Evolutionary conservation across 2,888 invertebrate genomes (phyloP), one percentile per base, ranked within the genome.

Genomic region (Cremastinae sp.): DNA sequence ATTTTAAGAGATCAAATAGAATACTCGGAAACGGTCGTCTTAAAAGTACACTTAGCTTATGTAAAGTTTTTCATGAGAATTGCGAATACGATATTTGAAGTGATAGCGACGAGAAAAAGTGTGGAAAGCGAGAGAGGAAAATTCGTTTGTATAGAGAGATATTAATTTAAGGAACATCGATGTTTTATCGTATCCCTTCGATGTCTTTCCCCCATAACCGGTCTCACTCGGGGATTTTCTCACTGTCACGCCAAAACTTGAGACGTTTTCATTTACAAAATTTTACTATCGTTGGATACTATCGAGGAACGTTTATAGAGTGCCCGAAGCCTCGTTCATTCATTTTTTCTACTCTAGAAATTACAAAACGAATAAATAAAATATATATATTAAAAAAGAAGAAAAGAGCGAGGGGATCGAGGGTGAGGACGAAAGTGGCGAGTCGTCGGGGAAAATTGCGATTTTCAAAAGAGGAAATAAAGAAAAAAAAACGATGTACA

Each of bases 201-300:
- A 28, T 28, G 28, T 28, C 28, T 28, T 28, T 28, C 28, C 28
- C 28, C 28, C 28, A 28, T 28, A 3, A 28, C 5, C 28, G 28
- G 5, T 28, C 28, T 28, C 28, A 28, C 28, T 28, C 28, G 28
- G 5, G 4, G 45, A 45, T 38, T 18, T 38, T 38, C 36, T 56
- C 54, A 28, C 28, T 28, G n/a, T 0, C 14, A 4, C 36, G 10
- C 14, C 5, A 18, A 12, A 61, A 69, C 59, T n/a, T 10, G 36
- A 38, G 38, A 56, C 16, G 34, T 28, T 56, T 43, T 58, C 34
- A 41, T 28, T 51, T 56, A 58, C 28, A 28, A 28, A 73, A 81
- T 82, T 84, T 81, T 74, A 81, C 81, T 83, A 81, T 80, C 80
- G 80, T 81, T 80, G 65, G 78, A 28, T 28, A 28, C 28, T 28